Percentiles rank a stretch among this genome's conserved stretches.
Evolutionary conservation across 2,797 vertebrate species (phyloP).

Genomic region (Psittacula echo): DNA sequence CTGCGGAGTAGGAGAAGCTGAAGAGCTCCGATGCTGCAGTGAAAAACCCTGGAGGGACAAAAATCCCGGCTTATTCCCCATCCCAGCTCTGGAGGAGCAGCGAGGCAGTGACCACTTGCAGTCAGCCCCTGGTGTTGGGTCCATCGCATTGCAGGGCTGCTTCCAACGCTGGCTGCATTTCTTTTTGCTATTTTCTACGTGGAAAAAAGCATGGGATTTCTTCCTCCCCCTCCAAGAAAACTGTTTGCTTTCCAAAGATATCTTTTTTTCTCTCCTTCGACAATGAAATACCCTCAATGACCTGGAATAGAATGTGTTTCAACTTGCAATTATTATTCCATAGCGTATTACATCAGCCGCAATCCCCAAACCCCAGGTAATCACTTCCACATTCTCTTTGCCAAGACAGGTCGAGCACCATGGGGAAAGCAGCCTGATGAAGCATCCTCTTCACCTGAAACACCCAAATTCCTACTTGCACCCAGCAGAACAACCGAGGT

Average conservation of each 20-base stretch:
- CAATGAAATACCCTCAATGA: not conserved
- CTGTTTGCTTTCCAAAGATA: not conserved
- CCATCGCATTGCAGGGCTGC: not conserved
- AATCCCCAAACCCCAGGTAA: not conserved
- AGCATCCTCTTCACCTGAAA: not conserved
- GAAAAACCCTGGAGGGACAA: not conserved
- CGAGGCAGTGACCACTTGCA: not conserved
- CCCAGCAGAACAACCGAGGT: not conserved
- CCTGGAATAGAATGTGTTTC: not conserved
- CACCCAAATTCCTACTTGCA: not conserved
- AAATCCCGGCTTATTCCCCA: not conserved
- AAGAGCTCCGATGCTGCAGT: constrained; percentile 10
- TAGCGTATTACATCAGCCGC: accelerated
- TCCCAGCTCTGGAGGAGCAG: not conserved
- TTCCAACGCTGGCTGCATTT: not conserved
- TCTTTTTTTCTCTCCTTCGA: not conserved
- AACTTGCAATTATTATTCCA: not conserved
- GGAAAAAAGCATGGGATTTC: not conserved
- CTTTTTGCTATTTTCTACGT: not conserved
- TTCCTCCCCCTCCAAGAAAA: not conserved
- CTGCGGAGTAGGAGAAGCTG: not conserved
- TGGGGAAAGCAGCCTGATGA: not conserved
- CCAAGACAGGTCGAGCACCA: not conserved
- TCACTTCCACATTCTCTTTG: not conserved
- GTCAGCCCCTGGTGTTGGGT: not conserved